phyloP scores from a whole-genome alignment of 2,113 vertebrate genomes.

The Trachemys scripta region DNA sequence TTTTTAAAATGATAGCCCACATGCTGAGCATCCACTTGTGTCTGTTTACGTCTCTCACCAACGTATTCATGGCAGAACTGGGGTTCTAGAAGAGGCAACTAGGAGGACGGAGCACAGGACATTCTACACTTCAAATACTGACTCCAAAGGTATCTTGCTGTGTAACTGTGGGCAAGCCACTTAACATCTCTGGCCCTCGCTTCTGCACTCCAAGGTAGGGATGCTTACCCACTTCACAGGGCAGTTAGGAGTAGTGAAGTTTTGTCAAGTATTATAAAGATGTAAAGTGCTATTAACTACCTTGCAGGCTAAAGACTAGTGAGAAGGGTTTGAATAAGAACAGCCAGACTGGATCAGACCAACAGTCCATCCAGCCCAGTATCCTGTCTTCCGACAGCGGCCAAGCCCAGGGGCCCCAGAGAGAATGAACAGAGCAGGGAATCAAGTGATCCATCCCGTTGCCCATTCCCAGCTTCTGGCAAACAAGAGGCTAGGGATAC shows the following conservation, averaged over 20 bases:
- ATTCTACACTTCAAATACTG: not conserved
- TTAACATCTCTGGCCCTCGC: fast-evolving
- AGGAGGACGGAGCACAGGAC: not conserved
- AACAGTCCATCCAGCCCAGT: too few species aligned
- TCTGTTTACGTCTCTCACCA: not conserved
- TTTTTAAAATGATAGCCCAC: not conserved
- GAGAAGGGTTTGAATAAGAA: not conserved
- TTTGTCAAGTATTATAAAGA: not conserved
- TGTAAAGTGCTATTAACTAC: not conserved
- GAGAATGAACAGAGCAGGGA: too few species aligned
- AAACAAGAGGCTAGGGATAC: too few species aligned
- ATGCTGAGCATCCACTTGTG: not conserved
- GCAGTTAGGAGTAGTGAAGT: not conserved
- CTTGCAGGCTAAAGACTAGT: not conserved
- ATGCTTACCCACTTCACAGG: fast-evolving
- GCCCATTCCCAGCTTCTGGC: too few species aligned
- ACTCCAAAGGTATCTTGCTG: not conserved
- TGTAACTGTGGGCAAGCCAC: fast-evolving
- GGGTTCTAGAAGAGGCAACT: not conserved
- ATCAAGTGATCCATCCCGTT: too few species aligned
- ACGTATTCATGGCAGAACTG: not conserved
- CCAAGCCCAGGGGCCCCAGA: too few species aligned
- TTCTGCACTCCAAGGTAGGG: fast-evolving
- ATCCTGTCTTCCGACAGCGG: too few species aligned
- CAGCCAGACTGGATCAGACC: too few species aligned